Evolutionary conservation across 2,888 invertebrate species (phyloP).

Genomic region (Drosophila testacea): DNA sequence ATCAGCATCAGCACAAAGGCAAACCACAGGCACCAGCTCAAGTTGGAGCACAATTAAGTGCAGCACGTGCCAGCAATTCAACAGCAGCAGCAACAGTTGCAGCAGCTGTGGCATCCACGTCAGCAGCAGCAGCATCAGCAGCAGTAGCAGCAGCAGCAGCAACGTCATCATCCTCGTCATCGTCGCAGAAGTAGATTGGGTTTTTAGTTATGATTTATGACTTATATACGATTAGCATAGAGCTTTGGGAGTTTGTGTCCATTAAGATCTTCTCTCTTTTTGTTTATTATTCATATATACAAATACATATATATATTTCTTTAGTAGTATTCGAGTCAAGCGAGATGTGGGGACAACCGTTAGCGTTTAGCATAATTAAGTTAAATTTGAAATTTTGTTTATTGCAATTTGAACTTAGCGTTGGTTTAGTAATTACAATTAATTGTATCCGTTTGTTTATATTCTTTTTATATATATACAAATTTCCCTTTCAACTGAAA

Average conservation of each 20-base stretch:
- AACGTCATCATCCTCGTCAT: slow-evolving; percentile 58
- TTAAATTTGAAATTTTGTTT: slow-evolving; percentile 66
- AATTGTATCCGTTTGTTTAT: slow-evolving; percentile 56
- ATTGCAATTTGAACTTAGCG: slow-evolving; percentile 63
- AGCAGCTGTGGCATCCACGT: slow-evolving; percentile 23
- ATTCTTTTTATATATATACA: neutral
- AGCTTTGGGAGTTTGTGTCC: slow-evolving; percentile 17
- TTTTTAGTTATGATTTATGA: slow-evolving; percentile 58
- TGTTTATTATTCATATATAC: slow-evolving; percentile 57
- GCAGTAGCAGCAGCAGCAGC: slow-evolving; percentile 25
- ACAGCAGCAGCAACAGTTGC: slow-evolving; percentile 34
- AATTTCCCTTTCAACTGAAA: slow-evolving; percentile 29
- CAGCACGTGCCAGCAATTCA: slow-evolving; percentile 56
- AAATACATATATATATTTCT: slow-evolving; percentile 28
- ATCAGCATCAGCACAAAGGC: slow-evolving; percentile 61
- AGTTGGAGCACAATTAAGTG: slow-evolving; percentile 65
- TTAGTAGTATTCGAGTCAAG: slow-evolving; percentile 69
- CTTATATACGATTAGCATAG: slow-evolving; percentile 36
- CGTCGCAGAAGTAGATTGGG: slow-evolving; percentile 64
- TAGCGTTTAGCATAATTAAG: slow-evolving; percentile 74
- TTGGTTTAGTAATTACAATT: slow-evolving; percentile 68
- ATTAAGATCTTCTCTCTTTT: slow-evolving; percentile 59
- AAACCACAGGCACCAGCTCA: slow-evolving; percentile 63
- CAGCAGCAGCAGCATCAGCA: slow-evolving; percentile 37
- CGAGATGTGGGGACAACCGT: slow-evolving; percentile 63